Conservation (phyloP, 2,888 invertebrate genomes). For the Eupithecia exiguata region DNA sequence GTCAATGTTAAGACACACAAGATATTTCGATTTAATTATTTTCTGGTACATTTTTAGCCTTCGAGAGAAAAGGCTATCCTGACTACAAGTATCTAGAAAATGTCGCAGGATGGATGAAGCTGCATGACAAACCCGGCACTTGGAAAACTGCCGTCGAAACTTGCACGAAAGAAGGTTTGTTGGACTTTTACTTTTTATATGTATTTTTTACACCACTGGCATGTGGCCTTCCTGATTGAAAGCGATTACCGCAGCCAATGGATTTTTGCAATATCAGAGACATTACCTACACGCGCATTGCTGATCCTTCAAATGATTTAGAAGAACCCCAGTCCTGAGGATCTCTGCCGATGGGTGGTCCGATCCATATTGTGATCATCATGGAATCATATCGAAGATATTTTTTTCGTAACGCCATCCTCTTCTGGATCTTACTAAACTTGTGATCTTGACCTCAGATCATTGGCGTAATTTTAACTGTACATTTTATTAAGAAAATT, state of each 20-base stretch:
- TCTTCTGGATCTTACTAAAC: too few species aligned
- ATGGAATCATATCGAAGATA: neutral
- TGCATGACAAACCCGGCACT: neutral
- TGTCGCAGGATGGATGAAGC: constrained; percentile 3
- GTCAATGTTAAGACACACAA: neutral
- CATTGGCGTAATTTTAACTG: too few species aligned
- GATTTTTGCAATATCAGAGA: too few species aligned
- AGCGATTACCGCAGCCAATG: too few species aligned
- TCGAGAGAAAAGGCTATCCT: neutral
- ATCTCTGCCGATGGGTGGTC: neutral
- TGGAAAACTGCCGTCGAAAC: neutral
- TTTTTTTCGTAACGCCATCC: neutral
- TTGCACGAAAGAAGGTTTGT: neutral
- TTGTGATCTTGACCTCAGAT: too few species aligned
- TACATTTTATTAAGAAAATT: too few species aligned
- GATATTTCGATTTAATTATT: neutral
- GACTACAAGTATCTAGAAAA: neutral
- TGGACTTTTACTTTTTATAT: neutral
- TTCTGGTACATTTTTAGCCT: neutral
- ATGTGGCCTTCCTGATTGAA: too few species aligned
- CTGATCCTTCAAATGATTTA: too few species aligned
- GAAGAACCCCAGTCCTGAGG: too few species aligned
- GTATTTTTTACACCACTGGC: too few species aligned
- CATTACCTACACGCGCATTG: too few species aligned
- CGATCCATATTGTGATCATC: neutral